These are phyloP conservation scores for Dorcus hopei DNA, from an alignment of 2,888 invertebrate genomes.

Conservation along the genomic window DNA sequence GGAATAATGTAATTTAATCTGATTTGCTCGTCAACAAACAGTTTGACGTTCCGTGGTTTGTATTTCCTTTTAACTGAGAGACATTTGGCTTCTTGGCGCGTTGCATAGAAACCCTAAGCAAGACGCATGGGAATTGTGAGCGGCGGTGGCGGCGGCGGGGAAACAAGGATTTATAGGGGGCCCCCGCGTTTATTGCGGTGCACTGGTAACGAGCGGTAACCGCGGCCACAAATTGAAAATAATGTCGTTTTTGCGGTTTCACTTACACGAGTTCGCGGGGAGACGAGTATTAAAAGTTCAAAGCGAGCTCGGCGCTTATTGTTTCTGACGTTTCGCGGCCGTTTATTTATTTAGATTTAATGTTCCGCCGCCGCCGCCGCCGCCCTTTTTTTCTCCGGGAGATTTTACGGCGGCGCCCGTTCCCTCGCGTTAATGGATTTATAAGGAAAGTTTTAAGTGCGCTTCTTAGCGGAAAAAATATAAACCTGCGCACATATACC, in stretches of 20 bases:
- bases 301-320: conserved; percentile 36
- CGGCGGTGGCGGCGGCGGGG: conserved; percentile 7
- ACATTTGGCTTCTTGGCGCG: neutral
- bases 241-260: conserved; percentile 38
- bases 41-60: neutral
- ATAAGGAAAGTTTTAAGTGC: conserved; percentile 26
- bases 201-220: conserved; percentile 33
- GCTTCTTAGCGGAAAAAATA: neutral
- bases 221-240: conserved; percentile 43
- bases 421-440: conserved; percentile 29
- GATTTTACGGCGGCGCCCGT: conserved; percentile 13
- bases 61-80: neutral
- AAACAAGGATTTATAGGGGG: conserved; percentile 38
- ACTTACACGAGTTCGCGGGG: conserved; percentile 22
- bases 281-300: conserved; percentile 30
- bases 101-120: conserved; percentile 12
- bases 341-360: conserved; percentile 42
- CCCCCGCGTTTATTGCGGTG: conserved; percentile 36
- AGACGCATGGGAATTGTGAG: conserved; percentile 19
- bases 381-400: conserved; percentile 16
- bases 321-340: conserved; percentile 36
- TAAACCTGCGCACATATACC: neutral
- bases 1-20: no score
- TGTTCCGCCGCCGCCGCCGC: conserved; percentile 29
- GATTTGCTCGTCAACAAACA: no score